Evolutionary conservation across 2,113 vertebrate genomes (phyloP).

Genomic region (Rhabdornis inornatus): DNA sequence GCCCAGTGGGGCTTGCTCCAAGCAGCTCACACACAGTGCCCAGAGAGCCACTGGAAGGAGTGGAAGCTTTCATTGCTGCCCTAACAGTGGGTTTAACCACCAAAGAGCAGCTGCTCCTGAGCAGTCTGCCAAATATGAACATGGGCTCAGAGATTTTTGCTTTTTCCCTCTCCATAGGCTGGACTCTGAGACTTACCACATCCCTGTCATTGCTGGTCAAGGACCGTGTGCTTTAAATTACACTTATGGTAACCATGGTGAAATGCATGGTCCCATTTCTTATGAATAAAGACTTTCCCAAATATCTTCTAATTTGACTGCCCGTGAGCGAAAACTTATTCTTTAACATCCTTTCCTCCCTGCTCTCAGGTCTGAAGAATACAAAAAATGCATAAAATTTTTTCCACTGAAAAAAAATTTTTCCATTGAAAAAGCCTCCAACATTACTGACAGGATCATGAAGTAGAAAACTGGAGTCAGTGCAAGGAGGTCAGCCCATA

Average conservation of each 20-base stretch:
- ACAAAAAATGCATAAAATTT: background rate
- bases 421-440: background rate
- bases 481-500: background rate
- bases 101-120: background rate
- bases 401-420: no score
- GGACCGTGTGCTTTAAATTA: background rate
- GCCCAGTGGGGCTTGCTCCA: background rate
- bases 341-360: background rate
- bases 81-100: background rate
- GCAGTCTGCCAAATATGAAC: background rate
- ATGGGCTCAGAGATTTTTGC: background rate
- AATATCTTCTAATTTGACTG: background rate
- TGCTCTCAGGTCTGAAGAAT: background rate
- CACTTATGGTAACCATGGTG: background rate
- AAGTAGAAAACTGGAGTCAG: background rate
- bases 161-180: background rate
- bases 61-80: background rate
- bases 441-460: background rate
- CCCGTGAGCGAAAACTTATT: background rate
- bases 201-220: background rate
- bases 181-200: background rate
- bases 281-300: constrained; percentile 6
- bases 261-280: background rate
- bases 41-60: background rate
- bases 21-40: background rate